Percentiles rank a stretch among this genome's conserved stretches.
These are phyloP conservation scores for Strigamia crassipes DNA, from an alignment of 2,888 invertebrate genomes.

Conservation along the genomic window DNA sequence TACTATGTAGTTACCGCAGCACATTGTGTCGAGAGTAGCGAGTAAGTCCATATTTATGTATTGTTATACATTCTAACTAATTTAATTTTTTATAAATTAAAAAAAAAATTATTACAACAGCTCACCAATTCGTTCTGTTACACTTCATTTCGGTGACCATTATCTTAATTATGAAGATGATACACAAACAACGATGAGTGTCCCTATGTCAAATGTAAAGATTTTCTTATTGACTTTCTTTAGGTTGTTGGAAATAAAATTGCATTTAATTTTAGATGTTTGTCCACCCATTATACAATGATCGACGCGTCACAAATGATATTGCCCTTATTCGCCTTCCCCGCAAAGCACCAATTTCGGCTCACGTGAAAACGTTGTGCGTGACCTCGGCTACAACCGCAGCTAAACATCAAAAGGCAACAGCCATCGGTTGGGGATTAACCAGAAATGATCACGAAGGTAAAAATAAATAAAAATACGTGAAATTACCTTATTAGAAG, in stretches of 20 bases:
- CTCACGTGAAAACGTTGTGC: not conserved
- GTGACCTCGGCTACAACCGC: not conserved
- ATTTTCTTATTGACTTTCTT: not conserved
- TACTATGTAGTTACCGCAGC: not conserved
- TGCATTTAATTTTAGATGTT: not conserved
- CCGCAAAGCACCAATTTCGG: not conserved
- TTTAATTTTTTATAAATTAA: not conserved
- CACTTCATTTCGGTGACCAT: not conserved
- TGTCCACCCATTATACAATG: not conserved
- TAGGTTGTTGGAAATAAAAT: not conserved
- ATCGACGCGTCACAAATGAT: not conserved
- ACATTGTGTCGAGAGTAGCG: not conserved
- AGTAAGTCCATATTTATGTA: not conserved
- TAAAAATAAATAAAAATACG: too few relatives aligned
- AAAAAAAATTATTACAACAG: not conserved
- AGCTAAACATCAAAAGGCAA: not conserved
- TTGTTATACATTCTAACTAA: too few relatives aligned
- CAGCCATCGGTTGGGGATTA: not conserved
- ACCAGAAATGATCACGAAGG: not conserved
- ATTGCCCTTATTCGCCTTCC: slow-evolving; percentile 18
- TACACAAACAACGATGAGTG: not conserved
- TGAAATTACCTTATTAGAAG: too few relatives aligned
- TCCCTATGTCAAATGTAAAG: not conserved
- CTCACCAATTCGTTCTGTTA: not conserved
- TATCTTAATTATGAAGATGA: not conserved